These are phyloP conservation scores for Albula glossodonta DNA, from an alignment of 2,113 vertebrate genomes.

Conservation along the genomic window DNA sequence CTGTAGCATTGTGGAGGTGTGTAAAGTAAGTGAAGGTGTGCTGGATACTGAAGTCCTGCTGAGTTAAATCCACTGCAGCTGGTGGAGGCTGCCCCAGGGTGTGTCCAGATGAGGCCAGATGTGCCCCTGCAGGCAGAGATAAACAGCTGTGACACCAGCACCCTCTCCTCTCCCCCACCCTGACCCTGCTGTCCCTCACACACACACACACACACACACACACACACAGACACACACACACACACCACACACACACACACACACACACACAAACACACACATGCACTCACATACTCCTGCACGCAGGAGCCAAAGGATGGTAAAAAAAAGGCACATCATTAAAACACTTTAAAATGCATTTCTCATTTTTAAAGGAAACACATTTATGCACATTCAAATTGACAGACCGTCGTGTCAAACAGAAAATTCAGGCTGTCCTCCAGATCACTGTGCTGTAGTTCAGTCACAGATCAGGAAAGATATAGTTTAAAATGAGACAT, in stretches of 20 bases:
- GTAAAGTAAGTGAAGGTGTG: not conserved
- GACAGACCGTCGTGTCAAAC: too few species aligned
- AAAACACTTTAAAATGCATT: too few species aligned
- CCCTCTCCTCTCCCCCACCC: not conserved
- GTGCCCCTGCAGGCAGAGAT: not conserved
- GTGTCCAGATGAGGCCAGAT: conserved; percentile 1
- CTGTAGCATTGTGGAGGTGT: not conserved
- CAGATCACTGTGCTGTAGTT: not conserved
- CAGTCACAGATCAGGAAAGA: too few species aligned
- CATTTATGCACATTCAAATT: too few species aligned
- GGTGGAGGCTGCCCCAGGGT: conserved; percentile 4
- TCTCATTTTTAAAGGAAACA: not conserved
- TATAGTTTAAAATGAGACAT: not conserved
- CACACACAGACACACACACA: not conserved
- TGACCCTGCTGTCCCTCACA: not conserved
- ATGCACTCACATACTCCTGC: not conserved
- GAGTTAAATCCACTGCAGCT: not conserved
- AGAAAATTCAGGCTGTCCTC: not conserved
- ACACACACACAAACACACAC: not conserved
- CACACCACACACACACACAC: not conserved
- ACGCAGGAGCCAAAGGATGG: not conserved
- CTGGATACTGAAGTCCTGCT: not conserved
- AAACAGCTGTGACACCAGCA: conserved; percentile 4
- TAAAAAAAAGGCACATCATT: too few species aligned
- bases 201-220: not conserved